phyloP scores from a whole-genome alignment of 2,113 vertebrate species.

The Rhinolophus ferrumequinum region DNA sequence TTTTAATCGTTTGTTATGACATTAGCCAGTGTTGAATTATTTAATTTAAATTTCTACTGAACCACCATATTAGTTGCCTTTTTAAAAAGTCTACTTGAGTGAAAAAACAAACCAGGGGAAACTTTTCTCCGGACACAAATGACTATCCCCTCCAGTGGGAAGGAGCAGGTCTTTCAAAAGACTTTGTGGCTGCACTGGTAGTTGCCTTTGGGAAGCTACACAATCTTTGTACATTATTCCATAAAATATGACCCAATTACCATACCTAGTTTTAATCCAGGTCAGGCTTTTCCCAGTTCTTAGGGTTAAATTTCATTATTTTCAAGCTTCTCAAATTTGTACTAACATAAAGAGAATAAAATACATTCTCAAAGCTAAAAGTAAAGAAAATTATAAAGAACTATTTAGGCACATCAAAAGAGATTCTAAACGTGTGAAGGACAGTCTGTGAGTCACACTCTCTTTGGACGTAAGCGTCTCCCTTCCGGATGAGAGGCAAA shows the following conservation, averaged over 20 bases:
- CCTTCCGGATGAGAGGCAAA: background rate
- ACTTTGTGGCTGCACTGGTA: background rate
- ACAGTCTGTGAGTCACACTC: background rate
- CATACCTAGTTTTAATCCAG: background rate
- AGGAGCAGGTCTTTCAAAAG: background rate
- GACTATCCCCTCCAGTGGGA: background rate
- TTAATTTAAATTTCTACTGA: constrained; percentile 27
- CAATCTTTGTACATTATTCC: background rate
- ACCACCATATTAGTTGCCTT: background rate
- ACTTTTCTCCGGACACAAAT: constrained; percentile 22
- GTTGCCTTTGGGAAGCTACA: background rate
- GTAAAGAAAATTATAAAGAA: background rate
- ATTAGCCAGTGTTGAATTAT: background rate
- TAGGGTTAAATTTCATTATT: constrained; percentile 9
- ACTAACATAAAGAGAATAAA: background rate
- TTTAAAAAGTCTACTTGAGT: background rate
- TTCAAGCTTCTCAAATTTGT: background rate
- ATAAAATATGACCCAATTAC: background rate
- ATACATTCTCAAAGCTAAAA: background rate
- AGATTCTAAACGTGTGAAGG: background rate
- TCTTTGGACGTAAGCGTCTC: background rate
- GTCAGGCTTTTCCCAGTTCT: background rate
- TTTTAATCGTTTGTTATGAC: background rate
- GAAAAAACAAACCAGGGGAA: background rate
- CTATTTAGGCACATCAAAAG: background rate